A percentile compares a stretch with the other conserved stretches of the same genome.
Conservation (phyloP, 1,140 invertebrate genomes). For the Olivierus martensii region DNA sequence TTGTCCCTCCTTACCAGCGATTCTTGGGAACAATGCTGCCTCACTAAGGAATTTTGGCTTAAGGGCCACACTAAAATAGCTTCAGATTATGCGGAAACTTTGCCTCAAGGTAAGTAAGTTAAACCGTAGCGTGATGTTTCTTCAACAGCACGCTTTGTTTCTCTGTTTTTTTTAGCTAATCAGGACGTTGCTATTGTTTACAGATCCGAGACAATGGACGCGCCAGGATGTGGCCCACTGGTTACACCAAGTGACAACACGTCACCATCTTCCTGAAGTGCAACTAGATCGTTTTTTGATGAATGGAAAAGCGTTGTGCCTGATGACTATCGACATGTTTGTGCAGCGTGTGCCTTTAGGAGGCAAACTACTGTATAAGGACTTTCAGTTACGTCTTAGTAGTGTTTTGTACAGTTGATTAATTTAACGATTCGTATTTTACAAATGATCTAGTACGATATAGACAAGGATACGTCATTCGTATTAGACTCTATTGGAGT, state of each 20-base stretch:
- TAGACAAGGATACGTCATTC: no score
- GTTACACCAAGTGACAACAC: constrained; percentile 41
- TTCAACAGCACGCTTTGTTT: not conserved
- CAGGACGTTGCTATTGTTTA: constrained; percentile 13
- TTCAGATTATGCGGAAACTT: no score
- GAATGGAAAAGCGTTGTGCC: constrained; percentile 60
- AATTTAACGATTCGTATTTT: no score
- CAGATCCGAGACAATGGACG: constrained; percentile 53
- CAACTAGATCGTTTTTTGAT: constrained; percentile 48
- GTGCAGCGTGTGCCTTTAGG: constrained; percentile 47
- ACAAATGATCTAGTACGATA: no score
- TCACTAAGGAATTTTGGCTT: no score
- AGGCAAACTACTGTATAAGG: constrained; percentile 48
- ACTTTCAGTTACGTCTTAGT: constrained; percentile 34
- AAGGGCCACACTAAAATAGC: no score
- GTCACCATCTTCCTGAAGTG: constrained; percentile 42
- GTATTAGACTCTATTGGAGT: no score
- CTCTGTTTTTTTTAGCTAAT: not conserved
- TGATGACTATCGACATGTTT: constrained; percentile 60
- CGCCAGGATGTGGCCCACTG: constrained; percentile 48
- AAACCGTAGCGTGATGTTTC: not conserved
- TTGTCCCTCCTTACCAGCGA: no score
- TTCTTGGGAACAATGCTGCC: no score
- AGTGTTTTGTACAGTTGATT: constrained; percentile 28
- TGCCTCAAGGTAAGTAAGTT: no score